phyloP scores from a whole-genome alignment of 2,113 vertebrate genomes.

The Brienomyrus longianalis region DNA sequence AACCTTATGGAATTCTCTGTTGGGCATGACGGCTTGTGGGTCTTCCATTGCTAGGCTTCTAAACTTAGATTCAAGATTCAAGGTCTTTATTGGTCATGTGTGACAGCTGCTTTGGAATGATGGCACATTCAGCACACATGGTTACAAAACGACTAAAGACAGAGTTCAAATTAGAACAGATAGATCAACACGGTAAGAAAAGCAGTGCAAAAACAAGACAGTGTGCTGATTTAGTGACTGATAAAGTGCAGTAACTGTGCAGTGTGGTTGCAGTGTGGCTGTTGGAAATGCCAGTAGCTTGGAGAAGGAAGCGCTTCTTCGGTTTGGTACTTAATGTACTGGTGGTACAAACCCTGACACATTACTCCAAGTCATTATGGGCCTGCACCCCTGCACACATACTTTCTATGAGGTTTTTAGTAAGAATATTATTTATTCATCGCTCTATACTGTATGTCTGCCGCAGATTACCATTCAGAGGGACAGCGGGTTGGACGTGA shows the following conservation, averaged over 20 bases:
- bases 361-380: not conserved
- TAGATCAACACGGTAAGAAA: too few species aligned
- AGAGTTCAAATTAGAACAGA: too few species aligned
- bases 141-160: not conserved
- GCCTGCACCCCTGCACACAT: not conserved
- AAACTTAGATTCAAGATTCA: not conserved
- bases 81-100: not conserved
- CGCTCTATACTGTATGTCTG: slow-evolving; percentile 11
- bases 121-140: not conserved
- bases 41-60: not conserved
- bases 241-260: not conserved
- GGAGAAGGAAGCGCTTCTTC: not conserved
- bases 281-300: not conserved
- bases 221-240: not conserved
- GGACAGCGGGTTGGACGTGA: slow-evolving; percentile 86
- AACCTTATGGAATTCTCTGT: not conserved
- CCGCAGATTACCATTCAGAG: slow-evolving; percentile 82
- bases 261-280: not conserved
- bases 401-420: not conserved
- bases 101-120: not conserved
- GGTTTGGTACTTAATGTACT: not conserved
- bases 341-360: not conserved
- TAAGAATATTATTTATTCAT: not conserved
- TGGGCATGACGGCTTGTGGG: not conserved
- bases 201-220: not conserved